Evolutionary conservation across 1,140 invertebrate genomes (phyloP), one percentile per base, ranked within the genome.

Genomic region (Hylaeus anthracinus): DNA sequence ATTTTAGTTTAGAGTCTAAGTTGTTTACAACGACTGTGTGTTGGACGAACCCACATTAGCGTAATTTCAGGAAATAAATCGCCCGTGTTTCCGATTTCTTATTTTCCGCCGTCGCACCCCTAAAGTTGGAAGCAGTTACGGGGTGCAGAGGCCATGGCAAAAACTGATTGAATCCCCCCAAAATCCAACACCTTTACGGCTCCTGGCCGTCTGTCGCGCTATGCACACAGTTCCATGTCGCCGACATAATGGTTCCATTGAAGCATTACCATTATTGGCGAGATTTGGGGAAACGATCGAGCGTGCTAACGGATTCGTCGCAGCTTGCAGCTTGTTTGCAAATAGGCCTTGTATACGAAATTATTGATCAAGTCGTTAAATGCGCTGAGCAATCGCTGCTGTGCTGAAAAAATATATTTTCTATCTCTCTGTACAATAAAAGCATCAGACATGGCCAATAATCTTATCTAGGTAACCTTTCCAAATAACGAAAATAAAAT

Each of bases 241-340:
- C 86, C 61, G 84, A 84, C 76, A 93, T 92, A 92, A 92, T 92
- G 84, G 90, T 87, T 88, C 86, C 84, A 91, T 91, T 90, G 89
- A 90, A 81, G 90, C 88, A 91, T 88, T 91, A 91, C 87, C 88
- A 92, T 93, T 92, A 93, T 92, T 92, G 91, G 90, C 80, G 89
- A 92, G 90, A 92, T 92, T 93, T 92, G 86, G 92, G 92, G 92
- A 92, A 92, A 93, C 88, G 87, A 89, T 86, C 86, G 82, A 85
- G 86, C 85, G 77, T 90, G 82, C 89, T 90, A 92, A 91, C 91
- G 91, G 91, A 93, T 93, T 93, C 91, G 91, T 90, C 86, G 91
- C 92, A 93, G 92, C 92, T 93, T 93, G 92, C 90, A 72, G 74
- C 87, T 81, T 92, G 92, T 93, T 93, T 92, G 92, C 92, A 93